phyloP scores from a whole-genome alignment of 2,888 invertebrate species.

The Drosophila pseudotakahashii region DNA sequence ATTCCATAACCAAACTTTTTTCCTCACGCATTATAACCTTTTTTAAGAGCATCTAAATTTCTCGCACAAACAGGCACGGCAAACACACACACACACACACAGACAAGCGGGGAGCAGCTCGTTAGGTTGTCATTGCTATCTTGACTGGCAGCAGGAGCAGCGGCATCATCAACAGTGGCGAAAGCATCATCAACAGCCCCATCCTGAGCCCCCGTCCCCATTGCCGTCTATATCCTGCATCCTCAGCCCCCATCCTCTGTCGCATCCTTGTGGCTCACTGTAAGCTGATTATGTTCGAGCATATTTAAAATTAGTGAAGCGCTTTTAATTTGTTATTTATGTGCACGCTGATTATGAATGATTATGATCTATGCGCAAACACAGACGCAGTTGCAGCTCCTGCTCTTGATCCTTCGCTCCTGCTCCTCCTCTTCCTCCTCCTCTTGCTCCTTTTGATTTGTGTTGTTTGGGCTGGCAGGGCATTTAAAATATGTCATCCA shows the following conservation, averaged over 20 bases:
- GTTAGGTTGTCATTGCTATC: constrained; percentile 77
- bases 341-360: constrained; percentile 80
- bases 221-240: neutral
- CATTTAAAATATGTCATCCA: constrained; percentile 77
- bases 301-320: constrained; percentile 81
- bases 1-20: constrained; percentile 1
- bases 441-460: constrained; percentile 64
- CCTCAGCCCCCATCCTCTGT: constrained; percentile 8
- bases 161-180: constrained; percentile 31
- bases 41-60: constrained; percentile 41
- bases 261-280: constrained; percentile 29
- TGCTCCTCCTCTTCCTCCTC: constrained; percentile 26
- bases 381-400: constrained; percentile 35
- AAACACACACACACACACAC: constrained; percentile 38
- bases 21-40: constrained; percentile 5
- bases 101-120: constrained; percentile 64
- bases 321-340: constrained; percentile 80
- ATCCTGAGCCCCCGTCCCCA: neutral
- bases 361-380: constrained; percentile 79
- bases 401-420: constrained; percentile 4
- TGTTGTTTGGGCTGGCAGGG: constrained; percentile 72
- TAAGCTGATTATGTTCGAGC: constrained; percentile 80
- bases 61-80: constrained; percentile 7
- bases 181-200: constrained; percentile 51
- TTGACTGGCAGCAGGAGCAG: constrained; percentile 60